These are phyloP conservation scores for Thereva nobilitata DNA, from an alignment of 2,888 invertebrate genomes.

Conservation along the genomic window DNA sequence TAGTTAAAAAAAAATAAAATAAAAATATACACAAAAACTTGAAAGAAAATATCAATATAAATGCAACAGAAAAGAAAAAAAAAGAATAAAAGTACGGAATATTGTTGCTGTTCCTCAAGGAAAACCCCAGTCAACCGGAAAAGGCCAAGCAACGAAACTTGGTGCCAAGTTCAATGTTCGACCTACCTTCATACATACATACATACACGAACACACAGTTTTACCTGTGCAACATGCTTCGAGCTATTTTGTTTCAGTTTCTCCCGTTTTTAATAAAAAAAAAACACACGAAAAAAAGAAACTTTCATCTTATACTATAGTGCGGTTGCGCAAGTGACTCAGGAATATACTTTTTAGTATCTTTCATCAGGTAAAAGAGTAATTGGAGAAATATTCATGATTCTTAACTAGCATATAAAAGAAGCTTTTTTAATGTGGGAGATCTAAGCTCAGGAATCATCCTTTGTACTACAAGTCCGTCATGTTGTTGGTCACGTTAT, in stretches of 20 bases:
- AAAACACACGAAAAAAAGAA: not conserved
- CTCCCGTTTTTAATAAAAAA: not conserved
- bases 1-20: not conserved
- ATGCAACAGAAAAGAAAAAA: not conserved
- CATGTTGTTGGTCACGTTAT: no score
- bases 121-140: constrained; percentile 31
- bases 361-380: not conserved
- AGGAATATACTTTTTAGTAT: constrained; percentile 3
- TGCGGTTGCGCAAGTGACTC: constrained; percentile 13
- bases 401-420: no score
- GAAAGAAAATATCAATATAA: not conserved
- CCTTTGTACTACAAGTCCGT: no score
- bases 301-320: constrained; percentile 18
- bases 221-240: not conserved
- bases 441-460: no score
- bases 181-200: constrained; percentile 17
- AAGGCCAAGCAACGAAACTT: constrained; percentile 16
- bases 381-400: not conserved
- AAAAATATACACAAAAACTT: not conserved
- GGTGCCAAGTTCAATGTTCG: constrained; percentile 33
- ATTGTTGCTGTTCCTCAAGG: constrained; percentile 15
- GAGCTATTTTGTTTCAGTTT: not conserved
- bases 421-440: no score
- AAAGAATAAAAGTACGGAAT: not conserved
- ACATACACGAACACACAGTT: not conserved